A percentile compares a stretch with the other conserved stretches of the same genome.
phyloP scores from a whole-genome alignment of 2,797 vertebrate species.

The Coendou prehensilis region DNA sequence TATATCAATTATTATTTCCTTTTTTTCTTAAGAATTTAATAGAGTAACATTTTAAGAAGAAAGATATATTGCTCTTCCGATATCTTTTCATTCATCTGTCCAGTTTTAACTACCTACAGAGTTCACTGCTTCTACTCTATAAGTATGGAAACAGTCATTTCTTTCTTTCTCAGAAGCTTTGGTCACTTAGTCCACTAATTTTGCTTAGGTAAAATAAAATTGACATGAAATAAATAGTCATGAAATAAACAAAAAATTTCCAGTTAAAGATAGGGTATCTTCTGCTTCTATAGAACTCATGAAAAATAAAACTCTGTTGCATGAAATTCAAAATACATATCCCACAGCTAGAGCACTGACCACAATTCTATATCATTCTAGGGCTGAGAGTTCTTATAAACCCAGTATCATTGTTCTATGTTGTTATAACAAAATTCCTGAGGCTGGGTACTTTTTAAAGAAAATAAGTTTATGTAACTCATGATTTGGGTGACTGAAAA shows the following conservation, averaged over 20 bases:
- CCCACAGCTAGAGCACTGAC: background rate
- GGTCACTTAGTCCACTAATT: conserved; percentile 62
- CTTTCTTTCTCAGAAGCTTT: conserved; percentile 63
- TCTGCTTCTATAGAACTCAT: conserved; percentile 33
- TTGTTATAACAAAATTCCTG: background rate
- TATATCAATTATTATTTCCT: background rate
- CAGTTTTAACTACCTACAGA: conserved; percentile 16
- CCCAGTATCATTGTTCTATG: background rate
- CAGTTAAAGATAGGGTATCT: conserved; percentile 46
- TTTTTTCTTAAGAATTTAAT: conserved; percentile 33
- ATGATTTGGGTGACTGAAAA: background rate
- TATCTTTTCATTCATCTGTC: conserved; percentile 50
- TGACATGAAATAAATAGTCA: conserved; percentile 46
- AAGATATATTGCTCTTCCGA: background rate
- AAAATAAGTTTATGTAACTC: background rate
- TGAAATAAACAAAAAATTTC: conserved; percentile 49
- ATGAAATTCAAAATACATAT: conserved; percentile 52
- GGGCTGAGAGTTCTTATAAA: background rate
- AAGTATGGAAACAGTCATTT: conserved; percentile 68
- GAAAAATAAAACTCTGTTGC: conserved; percentile 45
- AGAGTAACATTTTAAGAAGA: conserved; percentile 49
- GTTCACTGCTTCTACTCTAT: background rate
- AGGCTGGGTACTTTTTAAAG: background rate
- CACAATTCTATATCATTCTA: background rate
- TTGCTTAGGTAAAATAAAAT: conserved; percentile 2